Evolutionary conservation across 1,140 invertebrate genomes (phyloP).

Genomic region (Triops cancriformis): DNA sequence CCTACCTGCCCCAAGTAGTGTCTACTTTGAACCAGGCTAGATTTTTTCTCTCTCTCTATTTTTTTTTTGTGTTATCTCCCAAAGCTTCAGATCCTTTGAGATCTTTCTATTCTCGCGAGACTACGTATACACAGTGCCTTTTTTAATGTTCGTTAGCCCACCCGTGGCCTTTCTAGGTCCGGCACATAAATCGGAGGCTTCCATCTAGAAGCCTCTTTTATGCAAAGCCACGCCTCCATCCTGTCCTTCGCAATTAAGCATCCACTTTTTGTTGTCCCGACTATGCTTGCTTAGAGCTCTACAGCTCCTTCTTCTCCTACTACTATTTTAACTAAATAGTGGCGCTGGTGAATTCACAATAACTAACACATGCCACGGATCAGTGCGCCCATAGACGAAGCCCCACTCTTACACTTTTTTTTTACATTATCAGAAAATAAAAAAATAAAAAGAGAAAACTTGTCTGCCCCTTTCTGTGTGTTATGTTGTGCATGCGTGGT

Average conservation of each 20-base stretch:
- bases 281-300: neutral
- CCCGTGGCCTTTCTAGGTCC: slow-evolving; percentile 11
- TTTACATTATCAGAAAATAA: too few relatives aligned
- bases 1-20: neutral
- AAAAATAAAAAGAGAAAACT: neutral
- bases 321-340: slow-evolving; percentile 1
- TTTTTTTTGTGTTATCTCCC: neutral
- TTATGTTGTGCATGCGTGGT: neutral
- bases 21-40: neutral
- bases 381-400: neutral
- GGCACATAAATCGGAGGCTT: slow-evolving; percentile 12
- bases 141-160: neutral
- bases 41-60: neutral
- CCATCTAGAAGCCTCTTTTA: slow-evolving; percentile 19
- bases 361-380: neutral
- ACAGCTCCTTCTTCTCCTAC: neutral
- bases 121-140: neutral
- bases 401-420: neutral
- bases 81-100: neutral
- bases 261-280: slow-evolving; percentile 18
- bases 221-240: slow-evolving; percentile 22
- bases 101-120: neutral
- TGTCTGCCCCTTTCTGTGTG: neutral
- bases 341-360: slow-evolving; percentile 9
- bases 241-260: slow-evolving; percentile 26